Evolutionary conservation across 2,113 vertebrate genomes (phyloP).

Genomic region (Rhinogobius similis): DNA sequence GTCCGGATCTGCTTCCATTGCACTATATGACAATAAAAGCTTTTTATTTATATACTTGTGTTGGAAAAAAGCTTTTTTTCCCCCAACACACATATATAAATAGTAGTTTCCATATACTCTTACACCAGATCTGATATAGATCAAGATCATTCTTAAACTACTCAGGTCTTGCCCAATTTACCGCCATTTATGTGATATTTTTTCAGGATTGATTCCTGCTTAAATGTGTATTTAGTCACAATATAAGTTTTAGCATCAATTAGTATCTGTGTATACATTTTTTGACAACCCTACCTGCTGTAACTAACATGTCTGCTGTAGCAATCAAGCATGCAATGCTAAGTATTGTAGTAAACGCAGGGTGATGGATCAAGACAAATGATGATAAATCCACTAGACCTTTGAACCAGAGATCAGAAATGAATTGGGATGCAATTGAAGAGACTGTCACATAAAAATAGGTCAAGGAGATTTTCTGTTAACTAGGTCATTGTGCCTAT

Average conservation of each 20-base stretch:
- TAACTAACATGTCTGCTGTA: background rate
- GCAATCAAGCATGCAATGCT: background rate
- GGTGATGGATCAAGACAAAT: background rate
- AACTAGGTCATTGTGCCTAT: constrained; percentile 47
- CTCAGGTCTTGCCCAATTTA: too few relatives aligned
- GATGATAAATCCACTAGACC: background rate
- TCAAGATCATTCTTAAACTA: too few relatives aligned
- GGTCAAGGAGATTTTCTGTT: constrained; percentile 51
- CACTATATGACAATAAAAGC: too few relatives aligned
- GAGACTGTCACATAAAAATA: constrained; percentile 26
- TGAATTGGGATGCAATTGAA: background rate
- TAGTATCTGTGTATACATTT: background rate
- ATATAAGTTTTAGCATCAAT: background rate
- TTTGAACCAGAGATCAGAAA: background rate
- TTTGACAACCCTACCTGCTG: background rate
- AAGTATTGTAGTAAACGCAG: background rate
- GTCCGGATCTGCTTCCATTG: constrained; percentile 24
- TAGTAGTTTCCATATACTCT: background rate
- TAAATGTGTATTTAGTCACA: too few relatives aligned
- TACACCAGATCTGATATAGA: too few relatives aligned
- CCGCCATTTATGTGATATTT: too few relatives aligned
- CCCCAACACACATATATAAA: background rate
- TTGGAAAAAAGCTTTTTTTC: too few relatives aligned
- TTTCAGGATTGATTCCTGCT: too few relatives aligned
- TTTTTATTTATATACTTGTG: too few relatives aligned